phyloP scores from a whole-genome alignment of 2,113 vertebrate genomes.

The Heterochromis multidens region DNA sequence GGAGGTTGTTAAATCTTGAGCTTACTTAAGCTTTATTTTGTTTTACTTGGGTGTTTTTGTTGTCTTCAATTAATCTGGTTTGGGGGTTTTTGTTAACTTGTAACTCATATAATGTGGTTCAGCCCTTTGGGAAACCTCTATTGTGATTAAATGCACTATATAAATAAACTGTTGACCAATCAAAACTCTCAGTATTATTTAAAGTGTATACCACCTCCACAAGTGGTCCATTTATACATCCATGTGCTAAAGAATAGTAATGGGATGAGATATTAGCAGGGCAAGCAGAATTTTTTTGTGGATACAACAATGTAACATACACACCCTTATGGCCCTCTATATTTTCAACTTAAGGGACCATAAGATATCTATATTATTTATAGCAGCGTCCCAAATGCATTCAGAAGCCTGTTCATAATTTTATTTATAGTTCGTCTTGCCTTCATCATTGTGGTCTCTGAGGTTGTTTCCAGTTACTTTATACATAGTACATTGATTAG shows the following conservation, averaged over 20 bases:
- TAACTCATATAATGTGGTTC: neutral
- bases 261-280: neutral
- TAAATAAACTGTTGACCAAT: neutral
- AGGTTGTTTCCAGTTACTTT: neutral
- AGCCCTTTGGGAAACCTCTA: neutral
- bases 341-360: neutral
- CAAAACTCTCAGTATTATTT: neutral
- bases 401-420: neutral
- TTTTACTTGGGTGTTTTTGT: neutral
- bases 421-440: neutral
- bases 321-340: accelerated
- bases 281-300: neutral
- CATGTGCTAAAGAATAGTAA: neutral
- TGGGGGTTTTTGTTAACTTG: accelerated
- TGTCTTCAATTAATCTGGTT: neutral
- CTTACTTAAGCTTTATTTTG: neutral
- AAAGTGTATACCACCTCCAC: neutral
- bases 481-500: neutral
- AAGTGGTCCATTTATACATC: neutral
- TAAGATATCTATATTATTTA: neutral
- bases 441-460: neutral
- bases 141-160: neutral
- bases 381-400: neutral
- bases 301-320: neutral
- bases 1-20: neutral